These are phyloP conservation scores for Tautogolabrus adspersus DNA, from an alignment of 2,113 vertebrate species.

Conservation along the genomic window DNA sequence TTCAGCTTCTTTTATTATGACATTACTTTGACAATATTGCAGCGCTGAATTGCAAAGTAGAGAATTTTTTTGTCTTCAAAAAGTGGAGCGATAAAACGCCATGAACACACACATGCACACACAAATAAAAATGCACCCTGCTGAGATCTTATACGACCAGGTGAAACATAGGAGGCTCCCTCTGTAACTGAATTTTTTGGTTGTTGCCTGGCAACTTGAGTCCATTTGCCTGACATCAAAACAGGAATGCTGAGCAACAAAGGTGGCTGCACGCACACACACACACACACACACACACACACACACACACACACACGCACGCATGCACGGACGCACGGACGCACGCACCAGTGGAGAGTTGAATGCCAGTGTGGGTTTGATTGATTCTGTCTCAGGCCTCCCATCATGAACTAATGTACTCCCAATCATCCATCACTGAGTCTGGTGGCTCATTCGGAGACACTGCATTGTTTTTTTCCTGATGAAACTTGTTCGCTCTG, in stretches of 20 bases:
- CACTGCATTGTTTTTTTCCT: constrained; percentile 41
- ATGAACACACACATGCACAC: not conserved
- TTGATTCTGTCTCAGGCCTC: constrained; percentile 29
- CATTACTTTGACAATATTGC: constrained; percentile 39
- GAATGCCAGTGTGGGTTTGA: constrained; percentile 21
- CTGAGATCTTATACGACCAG: constrained; percentile 31
- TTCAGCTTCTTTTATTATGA: constrained; percentile 33
- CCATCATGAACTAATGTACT: constrained; percentile 47
- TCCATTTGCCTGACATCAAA: constrained; percentile 50
- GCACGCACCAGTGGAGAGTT: constrained; percentile 19
- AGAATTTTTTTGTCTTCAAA: constrained; percentile 13
- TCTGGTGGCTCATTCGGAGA: constrained; percentile 37
- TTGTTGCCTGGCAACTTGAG: constrained; percentile 69
- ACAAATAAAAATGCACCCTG: not conserved
- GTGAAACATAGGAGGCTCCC: constrained; percentile 40
- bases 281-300: too few species aligned
- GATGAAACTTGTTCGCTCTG: constrained; percentile 14
- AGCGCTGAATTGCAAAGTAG: constrained; percentile 13
- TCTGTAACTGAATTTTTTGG: constrained; percentile 25
- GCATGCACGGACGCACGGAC: too few species aligned
- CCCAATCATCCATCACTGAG: constrained; percentile 35
- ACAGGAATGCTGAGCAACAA: constrained; percentile 44
- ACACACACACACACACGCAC: constrained; percentile 1
- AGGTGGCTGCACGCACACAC: constrained; percentile 1
- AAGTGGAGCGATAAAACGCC: constrained; percentile 33